A percentile compares a stretch with the other conserved stretches of the same genome.
Conservation (phyloP, 2,888 invertebrate species). For the Amblyteles armatorius region DNA sequence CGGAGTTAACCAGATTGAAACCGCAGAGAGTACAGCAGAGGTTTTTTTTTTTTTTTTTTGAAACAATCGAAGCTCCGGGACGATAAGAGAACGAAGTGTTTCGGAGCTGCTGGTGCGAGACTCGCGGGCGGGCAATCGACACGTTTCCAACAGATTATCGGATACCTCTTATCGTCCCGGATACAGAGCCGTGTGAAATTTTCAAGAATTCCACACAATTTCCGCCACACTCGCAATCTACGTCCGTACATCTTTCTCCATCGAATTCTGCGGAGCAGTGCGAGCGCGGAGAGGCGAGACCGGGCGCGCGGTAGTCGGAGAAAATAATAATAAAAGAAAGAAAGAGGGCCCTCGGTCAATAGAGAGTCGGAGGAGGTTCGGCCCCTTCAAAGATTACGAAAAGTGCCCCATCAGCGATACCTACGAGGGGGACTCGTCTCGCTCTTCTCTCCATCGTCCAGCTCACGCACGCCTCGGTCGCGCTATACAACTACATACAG, state of each 20-base stretch:
- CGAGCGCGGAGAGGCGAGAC: conserved; percentile 73
- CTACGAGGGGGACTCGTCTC: conserved; percentile 52
- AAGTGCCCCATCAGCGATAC: conserved; percentile 81
- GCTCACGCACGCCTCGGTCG: conserved; percentile 55
- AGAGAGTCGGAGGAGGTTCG: conserved; percentile 59
- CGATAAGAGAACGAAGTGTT: conserved; percentile 25
- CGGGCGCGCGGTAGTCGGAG: conserved; percentile 63
- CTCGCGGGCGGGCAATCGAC: conserved; percentile 21
- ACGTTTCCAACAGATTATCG: conserved; percentile 44
- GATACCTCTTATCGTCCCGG: conserved; percentile 42
- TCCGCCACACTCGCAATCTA: not conserved
- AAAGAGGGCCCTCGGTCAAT: conserved; percentile 70
- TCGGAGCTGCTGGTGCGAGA: not conserved
- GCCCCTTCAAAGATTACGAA: conserved; percentile 78
- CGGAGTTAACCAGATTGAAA: not conserved
- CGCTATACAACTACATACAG: conserved; percentile 26
- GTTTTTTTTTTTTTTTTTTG: not conserved
- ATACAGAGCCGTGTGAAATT: conserved; percentile 28
- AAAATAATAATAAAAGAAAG: conserved; percentile 28
- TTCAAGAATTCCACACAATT: conserved; percentile 7
- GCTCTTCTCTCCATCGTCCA: conserved; percentile 44
- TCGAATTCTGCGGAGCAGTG: not conserved
- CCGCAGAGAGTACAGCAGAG: not conserved
- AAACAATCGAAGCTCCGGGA: not conserved
- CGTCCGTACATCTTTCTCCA: not conserved